Evolutionary conservation across 2,113 vertebrate species (phyloP), one percentile per base, ranked within the genome.

Genomic region (Sinocyclocheilus anophthalmus): DNA sequence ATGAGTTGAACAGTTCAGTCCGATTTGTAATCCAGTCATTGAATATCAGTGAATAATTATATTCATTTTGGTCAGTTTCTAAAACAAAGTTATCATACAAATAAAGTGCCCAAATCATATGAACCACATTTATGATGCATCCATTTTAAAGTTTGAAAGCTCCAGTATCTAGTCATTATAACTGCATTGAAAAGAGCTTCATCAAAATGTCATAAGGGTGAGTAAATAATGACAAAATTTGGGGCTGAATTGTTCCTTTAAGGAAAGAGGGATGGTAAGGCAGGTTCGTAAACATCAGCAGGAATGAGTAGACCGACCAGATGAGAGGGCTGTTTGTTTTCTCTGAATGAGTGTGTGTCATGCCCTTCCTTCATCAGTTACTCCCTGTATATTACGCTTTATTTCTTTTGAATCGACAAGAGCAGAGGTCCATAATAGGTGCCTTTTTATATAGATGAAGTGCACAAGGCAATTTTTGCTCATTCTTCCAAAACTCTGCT

Each of bases 281-380:
- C 61, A 50, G 53, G 5, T 72, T 33, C 30, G 5, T 79, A 69
- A 39, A 75, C 78, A 65, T 11, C 61, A 72, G 48, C 48, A 37
- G 45, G 24, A 45, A 76, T 61, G 72, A 26, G 53, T 67, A 30
- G 42, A n/a, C 45, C 3, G 24, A 20, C 24, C 20, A 30, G 75
- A 65, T 50, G 57, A 72, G 50, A 65, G 42, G 20, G 59, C 30
- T 76, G 61, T 73, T 59, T 90, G 81, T 90, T 90, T 87, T 61
- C 83, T 81, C 84, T 86, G 76, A 67, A 72, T 80, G 82, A 88
- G 63, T 67, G 57, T 82, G 30, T 65, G 85, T 83, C 61, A 13
- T 53, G 26, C 67, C 76, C 61, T 73, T 72, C 39, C 3, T 33
- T 84, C 69, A 53, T 22, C 48, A 81, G 70, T 81, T 57, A 33